Conservation (phyloP, 2,113 vertebrate species). For the Lampris megalopsis region DNA sequence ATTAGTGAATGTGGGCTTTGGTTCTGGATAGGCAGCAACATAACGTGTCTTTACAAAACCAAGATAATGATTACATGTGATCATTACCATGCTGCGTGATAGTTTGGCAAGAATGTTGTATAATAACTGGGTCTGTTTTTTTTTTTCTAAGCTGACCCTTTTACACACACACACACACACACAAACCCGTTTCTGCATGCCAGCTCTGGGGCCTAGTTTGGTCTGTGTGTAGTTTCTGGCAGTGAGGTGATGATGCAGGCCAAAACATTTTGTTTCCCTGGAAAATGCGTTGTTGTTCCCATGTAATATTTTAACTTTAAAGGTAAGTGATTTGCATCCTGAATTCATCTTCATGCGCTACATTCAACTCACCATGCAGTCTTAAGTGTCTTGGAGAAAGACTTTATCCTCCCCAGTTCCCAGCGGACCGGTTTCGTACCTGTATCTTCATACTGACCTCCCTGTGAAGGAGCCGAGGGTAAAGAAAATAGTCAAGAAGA, state of each 20-base stretch:
- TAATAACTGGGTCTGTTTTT: slow-evolving; percentile 56
- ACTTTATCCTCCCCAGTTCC: no score
- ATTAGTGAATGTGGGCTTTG: slow-evolving; percentile 13
- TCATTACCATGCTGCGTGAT: slow-evolving; percentile 18
- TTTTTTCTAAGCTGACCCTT: no score
- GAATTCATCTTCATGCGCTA: no score
- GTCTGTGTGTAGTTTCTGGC: background rate
- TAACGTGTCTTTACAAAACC: slow-evolving; percentile 42
- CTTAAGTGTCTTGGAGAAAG: no score
- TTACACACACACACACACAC: no score
- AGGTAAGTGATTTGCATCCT: no score
- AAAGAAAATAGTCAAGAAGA: background rate
- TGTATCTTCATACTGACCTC: no score
- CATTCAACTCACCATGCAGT: no score
- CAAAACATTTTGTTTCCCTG: slow-evolving; percentile 23
- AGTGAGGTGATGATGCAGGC: slow-evolving; percentile 9
- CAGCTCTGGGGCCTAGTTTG: background rate
- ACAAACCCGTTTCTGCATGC: background rate
- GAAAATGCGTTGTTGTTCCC: background rate
- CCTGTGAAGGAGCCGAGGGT: no score
- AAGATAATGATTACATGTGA: slow-evolving; percentile 33
- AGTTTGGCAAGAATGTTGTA: slow-evolving; percentile 47
- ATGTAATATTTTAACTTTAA: slow-evolving; percentile 14
- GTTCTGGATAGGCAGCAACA: slow-evolving; percentile 33
- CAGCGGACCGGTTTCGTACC: no score